Evolutionary conservation across 2,888 invertebrate genomes (phyloP).

Genomic region (Ischnura elegans): DNA sequence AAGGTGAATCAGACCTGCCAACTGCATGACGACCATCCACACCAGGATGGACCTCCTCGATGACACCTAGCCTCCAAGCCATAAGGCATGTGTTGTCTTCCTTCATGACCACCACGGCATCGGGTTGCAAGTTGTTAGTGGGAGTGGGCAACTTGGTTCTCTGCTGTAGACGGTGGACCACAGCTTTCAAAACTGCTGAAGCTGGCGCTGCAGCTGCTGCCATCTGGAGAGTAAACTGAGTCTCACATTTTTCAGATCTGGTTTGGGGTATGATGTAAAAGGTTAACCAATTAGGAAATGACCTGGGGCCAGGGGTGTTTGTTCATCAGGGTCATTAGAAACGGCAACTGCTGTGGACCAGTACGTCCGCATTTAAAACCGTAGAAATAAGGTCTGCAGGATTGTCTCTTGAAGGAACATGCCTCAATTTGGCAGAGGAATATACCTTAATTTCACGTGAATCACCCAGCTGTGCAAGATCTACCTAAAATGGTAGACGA

Average conservation of each 20-base stretch:
- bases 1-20: background rate
- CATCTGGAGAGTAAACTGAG: conserved; percentile 8
- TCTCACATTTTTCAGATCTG: conserved; percentile 5
- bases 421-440: too few species aligned
- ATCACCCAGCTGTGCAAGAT: too few species aligned
- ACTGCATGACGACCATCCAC: background rate
- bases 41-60: background rate
- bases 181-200: background rate
- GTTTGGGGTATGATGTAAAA: background rate
- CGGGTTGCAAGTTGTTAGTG: background rate
- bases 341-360: too few species aligned
- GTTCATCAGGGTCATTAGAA: background rate
- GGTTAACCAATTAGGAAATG: background rate
- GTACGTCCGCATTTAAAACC: too few species aligned
- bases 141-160: background rate
- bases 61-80: background rate
- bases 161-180: background rate
- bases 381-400: too few species aligned
- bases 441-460: too few species aligned
- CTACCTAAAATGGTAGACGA: conserved; percentile 72
- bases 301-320: background rate
- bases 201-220: conserved; percentile 29
- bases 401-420: too few species aligned
- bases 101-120: background rate
- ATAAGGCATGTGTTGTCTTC: background rate